Evolutionary conservation across 2,113 vertebrate species (phyloP).

Genomic region (Copsychus sechellarum): DNA sequence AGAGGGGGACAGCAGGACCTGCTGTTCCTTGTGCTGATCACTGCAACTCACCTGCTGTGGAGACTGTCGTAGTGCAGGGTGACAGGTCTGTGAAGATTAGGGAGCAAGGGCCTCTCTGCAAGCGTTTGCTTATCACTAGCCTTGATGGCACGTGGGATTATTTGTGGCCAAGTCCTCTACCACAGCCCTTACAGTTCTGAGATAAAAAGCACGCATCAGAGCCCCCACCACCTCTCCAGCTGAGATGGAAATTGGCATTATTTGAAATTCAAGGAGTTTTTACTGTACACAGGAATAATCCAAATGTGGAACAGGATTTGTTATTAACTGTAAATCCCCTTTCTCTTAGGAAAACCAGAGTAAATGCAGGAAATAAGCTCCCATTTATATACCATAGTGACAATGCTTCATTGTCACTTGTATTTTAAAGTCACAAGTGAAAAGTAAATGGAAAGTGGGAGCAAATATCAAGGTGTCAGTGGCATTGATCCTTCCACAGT

Average conservation of each 20-base stretch:
- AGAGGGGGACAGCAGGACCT: neutral
- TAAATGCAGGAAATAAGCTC: conserved; percentile 56
- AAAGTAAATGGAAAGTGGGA: conserved; percentile 60
- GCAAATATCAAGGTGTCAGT: conserved; percentile 14
- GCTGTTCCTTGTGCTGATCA: neutral
- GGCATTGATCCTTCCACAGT: conserved; percentile 2
- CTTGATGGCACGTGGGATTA: neutral
- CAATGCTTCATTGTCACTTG: conserved; percentile 26
- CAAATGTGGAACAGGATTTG: conserved; percentile 44
- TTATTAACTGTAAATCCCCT: conserved; percentile 65
- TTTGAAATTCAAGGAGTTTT: conserved; percentile 65
- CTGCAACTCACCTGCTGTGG: neutral
- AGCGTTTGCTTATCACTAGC: neutral
- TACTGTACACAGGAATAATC: conserved; percentile 57
- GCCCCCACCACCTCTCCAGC: neutral
- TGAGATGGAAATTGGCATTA: conserved; percentile 52
- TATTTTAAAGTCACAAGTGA: conserved; percentile 45
- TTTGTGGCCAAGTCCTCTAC: conserved; percentile 11
- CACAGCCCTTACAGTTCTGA: neutral
- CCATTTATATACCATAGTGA: conserved; percentile 40
- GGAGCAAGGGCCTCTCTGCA: neutral
- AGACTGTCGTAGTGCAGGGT: fast-evolving
- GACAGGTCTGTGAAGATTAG: neutral
- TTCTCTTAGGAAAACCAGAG: conserved; percentile 48
- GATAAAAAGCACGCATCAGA: neutral